Evolutionary conservation across 1,140 invertebrate species (phyloP), one percentile per base, ranked within the genome.

Genomic region (Zaprionus tsacasi): DNA sequence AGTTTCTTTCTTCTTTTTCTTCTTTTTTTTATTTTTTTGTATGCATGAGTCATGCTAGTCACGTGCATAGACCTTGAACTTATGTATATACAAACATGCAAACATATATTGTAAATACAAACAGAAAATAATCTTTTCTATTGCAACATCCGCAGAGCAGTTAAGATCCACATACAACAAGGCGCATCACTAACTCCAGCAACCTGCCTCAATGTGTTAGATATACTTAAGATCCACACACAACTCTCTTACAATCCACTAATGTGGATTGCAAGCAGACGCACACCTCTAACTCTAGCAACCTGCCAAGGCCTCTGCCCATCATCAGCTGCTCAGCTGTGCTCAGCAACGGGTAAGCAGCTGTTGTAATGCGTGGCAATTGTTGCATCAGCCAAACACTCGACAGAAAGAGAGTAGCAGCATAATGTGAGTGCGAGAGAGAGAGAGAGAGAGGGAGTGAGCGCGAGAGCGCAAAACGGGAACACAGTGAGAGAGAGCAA

Each of bases 301-400:
- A 64, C 68, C 63, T 25, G 45, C 45, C 45, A 50, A 68, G 72
- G 74, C 33, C 33, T 12, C 10, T 1, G 1, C 33, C 11, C 8
- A 3, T 2, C 15, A 67, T 80, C 71, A 82, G 76, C 79, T 82
- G 82, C 55, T 56, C 63, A 30, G 6, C 17, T 27, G 25, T 21
- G 8, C 21, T 21, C 52, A 33, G 54, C 17, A 30, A 50, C 45
- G 45, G 10, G 10, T 33, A 21, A 58, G 30, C 78, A 78, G 70
- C 83, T 87, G 83, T 60, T 85, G 86, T 64, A 88, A 88, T 78
- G 33, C 40, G 45, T 65, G 54, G 58, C 56, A 81, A 60, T 65
- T 90, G 76, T 88, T 88, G 85, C 85, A 88, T 88, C 85, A 88
- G 80, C 85, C 86, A 89, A 72, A 71, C 48, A 21, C 21, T 1